Evolutionary conservation across 2,888 invertebrate genomes (phyloP).

Genomic region (Aphelenchoides bicaudatus): DNA sequence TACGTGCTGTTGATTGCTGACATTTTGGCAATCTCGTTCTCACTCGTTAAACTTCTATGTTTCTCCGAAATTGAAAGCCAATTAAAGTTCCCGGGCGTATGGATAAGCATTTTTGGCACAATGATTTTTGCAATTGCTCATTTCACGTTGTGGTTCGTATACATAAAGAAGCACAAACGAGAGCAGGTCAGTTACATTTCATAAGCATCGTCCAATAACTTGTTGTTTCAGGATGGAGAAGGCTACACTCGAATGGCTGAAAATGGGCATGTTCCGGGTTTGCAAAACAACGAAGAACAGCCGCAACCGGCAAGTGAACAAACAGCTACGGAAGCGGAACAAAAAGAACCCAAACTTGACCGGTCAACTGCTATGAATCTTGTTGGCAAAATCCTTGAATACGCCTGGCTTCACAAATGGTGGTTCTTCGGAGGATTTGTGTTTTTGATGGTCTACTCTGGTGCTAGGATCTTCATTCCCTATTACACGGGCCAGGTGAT

Average conservation of each 20-base stretch:
- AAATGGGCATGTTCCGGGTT: neutral
- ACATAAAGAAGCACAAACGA: conserved; percentile 3
- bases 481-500: conserved; percentile 56
- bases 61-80: conserved; percentile 43
- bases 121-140: conserved; percentile 20
- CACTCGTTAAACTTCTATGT: conserved; percentile 48
- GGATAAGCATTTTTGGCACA: conserved; percentile 29
- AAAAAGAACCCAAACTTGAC: conserved; percentile 18
- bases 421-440: conserved; percentile 53
- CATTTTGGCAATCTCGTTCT: conserved; percentile 28
- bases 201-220: conserved; percentile 6
- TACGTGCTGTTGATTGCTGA: conserved; percentile 17
- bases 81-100: conserved; percentile 42
- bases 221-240: conserved; percentile 5
- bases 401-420: conserved; percentile 44
- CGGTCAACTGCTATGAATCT: conserved; percentile 31
- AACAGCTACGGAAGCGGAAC: conserved; percentile 17
- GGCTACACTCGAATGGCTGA: neutral
- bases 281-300: neutral
- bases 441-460: conserved; percentile 53
- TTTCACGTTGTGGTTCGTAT: conserved; percentile 33
- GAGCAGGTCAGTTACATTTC: neutral
- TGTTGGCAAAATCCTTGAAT: conserved; percentile 44
- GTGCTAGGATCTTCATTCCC: conserved; percentile 58
- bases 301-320: neutral